Evolutionary conservation across 2,888 invertebrate species (phyloP).

Genomic region (Philaethria dido): DNA sequence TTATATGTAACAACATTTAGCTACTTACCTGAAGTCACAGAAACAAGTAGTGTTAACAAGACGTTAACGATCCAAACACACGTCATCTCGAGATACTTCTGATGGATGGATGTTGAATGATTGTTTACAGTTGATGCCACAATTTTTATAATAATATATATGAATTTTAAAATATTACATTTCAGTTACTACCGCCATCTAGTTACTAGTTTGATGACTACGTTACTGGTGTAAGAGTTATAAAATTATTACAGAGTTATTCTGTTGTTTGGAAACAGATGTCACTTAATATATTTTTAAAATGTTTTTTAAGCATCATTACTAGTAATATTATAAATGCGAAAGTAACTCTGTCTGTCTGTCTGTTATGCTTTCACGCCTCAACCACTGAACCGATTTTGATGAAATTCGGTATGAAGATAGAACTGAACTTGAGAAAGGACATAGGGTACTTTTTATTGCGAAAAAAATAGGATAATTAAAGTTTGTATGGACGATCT

Average conservation of each 20-base stretch:
- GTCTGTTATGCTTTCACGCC: no score
- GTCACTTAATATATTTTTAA: not conserved
- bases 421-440: no score
- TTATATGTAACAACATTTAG: not conserved
- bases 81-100: slow-evolving; percentile 16
- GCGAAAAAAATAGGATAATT: no score
- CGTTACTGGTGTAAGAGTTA: not conserved
- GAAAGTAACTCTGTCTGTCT: no score
- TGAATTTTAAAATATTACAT: not conserved
- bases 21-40: slow-evolving; percentile 22
- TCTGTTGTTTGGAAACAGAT: not conserved
- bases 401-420: no score
- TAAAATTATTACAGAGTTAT: not conserved
- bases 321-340: no score
- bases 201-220: not conserved
- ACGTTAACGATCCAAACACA: slow-evolving; percentile 15
- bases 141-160: not conserved
- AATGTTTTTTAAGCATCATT: no score
- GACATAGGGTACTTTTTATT: no score
- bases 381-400: no score
- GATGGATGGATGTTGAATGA: slow-evolving; percentile 24
- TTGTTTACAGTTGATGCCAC: not conserved
- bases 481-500: no score
- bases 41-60: slow-evolving; percentile 24
- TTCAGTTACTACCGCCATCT: slow-evolving; percentile 10